A percentile compares a stretch with the other conserved stretches of the same genome.
phyloP scores from a whole-genome alignment of 2,888 invertebrate genomes.

The Leptopilina myrica region DNA sequence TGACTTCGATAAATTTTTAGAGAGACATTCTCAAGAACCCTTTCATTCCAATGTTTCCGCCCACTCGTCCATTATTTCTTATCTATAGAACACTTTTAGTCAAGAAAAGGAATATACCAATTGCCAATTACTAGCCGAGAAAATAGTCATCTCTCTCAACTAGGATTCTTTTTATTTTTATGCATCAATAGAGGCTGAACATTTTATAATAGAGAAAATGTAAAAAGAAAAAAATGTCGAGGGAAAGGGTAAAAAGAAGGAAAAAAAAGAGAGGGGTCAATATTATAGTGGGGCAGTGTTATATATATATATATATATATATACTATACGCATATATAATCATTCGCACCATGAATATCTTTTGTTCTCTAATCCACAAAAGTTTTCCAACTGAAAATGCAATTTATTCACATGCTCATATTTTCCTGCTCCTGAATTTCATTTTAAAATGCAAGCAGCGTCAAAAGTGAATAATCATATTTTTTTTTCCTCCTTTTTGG shows the following conservation, averaged over 20 bases:
- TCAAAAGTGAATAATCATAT: slow-evolving; percentile 1
- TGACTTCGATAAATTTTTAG: slow-evolving; percentile 45
- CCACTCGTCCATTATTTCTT: slow-evolving; percentile 37
- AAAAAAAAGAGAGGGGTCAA: slow-evolving; percentile 10
- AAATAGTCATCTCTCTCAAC: slow-evolving; percentile 21
- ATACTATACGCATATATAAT: neutral
- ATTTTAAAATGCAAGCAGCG: neutral
- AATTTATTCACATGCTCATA: slow-evolving; percentile 28
- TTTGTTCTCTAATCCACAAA: slow-evolving; percentile 19
- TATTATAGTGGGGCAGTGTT: neutral
- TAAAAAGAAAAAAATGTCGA: neutral
- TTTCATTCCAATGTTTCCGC: slow-evolving; percentile 37
- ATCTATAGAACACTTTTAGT: slow-evolving; percentile 26
- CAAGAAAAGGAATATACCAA: slow-evolving; percentile 18
- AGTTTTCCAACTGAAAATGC: neutral
- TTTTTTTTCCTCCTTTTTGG: neutral
- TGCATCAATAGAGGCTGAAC: slow-evolving; percentile 13
- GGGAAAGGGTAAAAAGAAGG: too few relatives aligned
- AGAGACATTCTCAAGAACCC: slow-evolving; percentile 30
- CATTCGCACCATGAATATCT: slow-evolving; percentile 12
- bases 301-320: neutral
- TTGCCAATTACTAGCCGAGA: slow-evolving; percentile 28
- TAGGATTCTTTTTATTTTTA: neutral
- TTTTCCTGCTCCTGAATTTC: neutral
- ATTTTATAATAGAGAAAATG: neutral